Evolutionary conservation across 1,140 invertebrate species (phyloP), one percentile per base, ranked within the genome.

Genomic region (Lordiphosa mommai): DNA sequence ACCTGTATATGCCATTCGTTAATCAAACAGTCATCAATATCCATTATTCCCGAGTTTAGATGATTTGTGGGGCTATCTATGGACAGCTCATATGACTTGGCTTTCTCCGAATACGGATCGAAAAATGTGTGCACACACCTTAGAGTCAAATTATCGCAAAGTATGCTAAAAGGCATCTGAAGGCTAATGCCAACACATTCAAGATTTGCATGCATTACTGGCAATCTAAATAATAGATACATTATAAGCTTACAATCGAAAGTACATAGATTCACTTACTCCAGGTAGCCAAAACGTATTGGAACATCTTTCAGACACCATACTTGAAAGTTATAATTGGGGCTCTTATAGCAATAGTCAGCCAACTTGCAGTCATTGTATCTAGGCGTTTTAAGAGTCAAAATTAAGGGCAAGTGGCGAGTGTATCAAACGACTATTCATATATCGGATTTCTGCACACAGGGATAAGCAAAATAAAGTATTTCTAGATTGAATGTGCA

Each of bases 221-320:
- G 84, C 10, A 63, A 33, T 9, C 84, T 87, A 4, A 0, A 17
- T 20, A 17, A n/a, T 7, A 13, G 2, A 36, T 33, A 5, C 0
- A 1, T 5, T 3, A 4, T 3, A n/a, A 2, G 10, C 10, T 16
- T n/a, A 2, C 1, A 34, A 20, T 12, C 3, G 0, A 9, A n/a
- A 23, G 4, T 5, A 2, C 1, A 23, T 6, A 23, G 0, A 0
- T 23, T 3, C 13, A 52, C 63, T 58, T 48, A 87, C 85, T 71
- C 60, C 33, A 86, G 14, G 13, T 58, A 57, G 2, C 58, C 2
- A 27, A 87, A 74, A 3, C 66, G 49, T 29, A 87, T 56, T 0
- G 86, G 72, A 0, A 86, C 70, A 65, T 88, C 68, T 16, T 63
- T 50, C 2, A 88, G 20, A 16, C 72, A 64, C 86, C 86, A 88